Base-by-base conservation (phyloP, 1,140 invertebrate genomes). In the Listronotus oregonensis region DNA sequence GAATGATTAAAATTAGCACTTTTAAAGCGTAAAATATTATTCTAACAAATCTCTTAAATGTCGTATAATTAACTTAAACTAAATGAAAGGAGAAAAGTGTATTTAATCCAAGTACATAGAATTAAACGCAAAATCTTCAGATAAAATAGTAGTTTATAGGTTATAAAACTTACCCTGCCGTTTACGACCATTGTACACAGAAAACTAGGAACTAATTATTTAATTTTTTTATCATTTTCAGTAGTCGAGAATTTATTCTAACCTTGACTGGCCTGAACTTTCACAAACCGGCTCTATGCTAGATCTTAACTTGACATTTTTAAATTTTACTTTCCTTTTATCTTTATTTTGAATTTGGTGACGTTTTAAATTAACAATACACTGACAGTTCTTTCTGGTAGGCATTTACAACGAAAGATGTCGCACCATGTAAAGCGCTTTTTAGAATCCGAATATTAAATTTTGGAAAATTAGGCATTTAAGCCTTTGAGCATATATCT, bases 231-330 rank as follows among this genome's bases (percentile, higher is more conserved):
- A 34, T n/a, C 18, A 32, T 56, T 43, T 43, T 18, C 31, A 27
- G 21, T 21, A 15, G 34, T 2, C 34, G 27, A 59, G 32, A 37
- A 47, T 59, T 34, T 14, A 39, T 59, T 46, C 27, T 49, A 59
- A 49, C 57, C 57, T 59, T 59, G 57, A 59, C 40, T 14, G 57
- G 42, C 44, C 40, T 34, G 34, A 12, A 49, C 57, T 59, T 59
- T 59, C 57, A 59, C 44, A 59, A 59, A 47, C 57, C 57, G 57
- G 57, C 57, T 49, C 14, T 37, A 37, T 11, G 31, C 10, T 37
- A 15, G 31, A 59, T 49, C 27, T 34, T 49, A 47, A 12, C 43
- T 37, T 59, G 14, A 59, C 43, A 58, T 50, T 50, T 50, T 50
- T 50, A 18, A n/a, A 21, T 18, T n/a, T 18, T 50, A 18, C 21